phyloP scores from a whole-genome alignment of 2,113 vertebrate genomes.

The Irena cyanogastra region DNA sequence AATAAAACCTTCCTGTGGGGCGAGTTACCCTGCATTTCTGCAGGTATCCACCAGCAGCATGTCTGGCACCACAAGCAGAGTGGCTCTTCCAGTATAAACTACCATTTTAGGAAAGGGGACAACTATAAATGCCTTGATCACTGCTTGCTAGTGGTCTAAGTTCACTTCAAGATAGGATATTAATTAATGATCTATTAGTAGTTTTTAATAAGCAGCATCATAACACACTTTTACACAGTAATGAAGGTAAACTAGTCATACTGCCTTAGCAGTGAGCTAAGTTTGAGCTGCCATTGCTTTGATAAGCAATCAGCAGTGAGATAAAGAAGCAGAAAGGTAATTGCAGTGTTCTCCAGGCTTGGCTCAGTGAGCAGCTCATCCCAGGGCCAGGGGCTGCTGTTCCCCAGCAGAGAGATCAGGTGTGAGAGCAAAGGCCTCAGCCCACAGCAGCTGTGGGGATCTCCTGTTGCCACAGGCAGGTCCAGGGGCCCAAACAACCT shows the following conservation, averaged over 20 bases:
- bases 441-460: background rate
- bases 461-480: background rate
- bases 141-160: slow-evolving; percentile 49
- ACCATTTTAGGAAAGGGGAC: background rate
- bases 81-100: background rate
- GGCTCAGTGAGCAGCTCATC: background rate
- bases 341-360: background rate
- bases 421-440: background rate
- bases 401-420: background rate
- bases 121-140: slow-evolving; percentile 11
- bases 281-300: slow-evolving; percentile 57
- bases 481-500: background rate
- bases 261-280: slow-evolving; percentile 55
- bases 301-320: slow-evolving; percentile 29
- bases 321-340: slow-evolving; percentile 13
- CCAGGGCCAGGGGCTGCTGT: background rate
- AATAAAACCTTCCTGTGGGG: slow-evolving; percentile 65
- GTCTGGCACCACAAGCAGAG: background rate
- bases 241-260: slow-evolving; percentile 10
- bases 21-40: slow-evolving; percentile 44
- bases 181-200: slow-evolving; percentile 48
- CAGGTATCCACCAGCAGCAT: slow-evolving; percentile 10
- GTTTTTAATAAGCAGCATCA: slow-evolving; percentile 51
- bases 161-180: slow-evolving; percentile 53
- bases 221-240: slow-evolving; percentile 56